Base-by-base conservation (phyloP, 2,113 vertebrate genomes). In the Notothenia rossii region DNA sequence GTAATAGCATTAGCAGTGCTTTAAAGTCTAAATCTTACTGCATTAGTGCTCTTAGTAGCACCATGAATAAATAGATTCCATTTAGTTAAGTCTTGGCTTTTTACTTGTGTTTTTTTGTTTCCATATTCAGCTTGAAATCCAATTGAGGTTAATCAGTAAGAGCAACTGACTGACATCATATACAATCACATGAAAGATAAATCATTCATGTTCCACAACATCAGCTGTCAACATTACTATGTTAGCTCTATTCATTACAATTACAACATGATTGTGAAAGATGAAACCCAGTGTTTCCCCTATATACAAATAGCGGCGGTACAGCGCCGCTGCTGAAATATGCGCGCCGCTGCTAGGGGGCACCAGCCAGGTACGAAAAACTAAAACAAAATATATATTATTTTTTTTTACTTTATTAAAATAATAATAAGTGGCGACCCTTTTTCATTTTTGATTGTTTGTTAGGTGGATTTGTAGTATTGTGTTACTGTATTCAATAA, bases 41-140 rank as follows among this genome's bases (percentile, higher is more conserved):
- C 83, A 87, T 86, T 91, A 89, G 79, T 88, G 82, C 84, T 68
- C 78, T 36, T 69, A 51, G 70, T 86, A 66, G 64, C 36, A 72
- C 33, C 56, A 55, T 62, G 14, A 83, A 88, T 71, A 77, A 67
- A 84, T 49, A 43, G 56, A 73, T 76, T 84, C 72, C 81, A 79
- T 89, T 86, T 65, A 83, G 69, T 81, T 81, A 82, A 89, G 70
- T 79, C 45, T 20, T 22, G 11, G 49, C 11, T 49, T 86, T 83
- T 77, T 77, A 56, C 70, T 75, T 82, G 72, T 76, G 40, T 64
- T 58, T 86, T 61, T 78, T 83, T 72, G 83, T 75, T 82, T 74
- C 25, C 46, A 63, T 76, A 40, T 69, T 50, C 7, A 33, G 13
- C 25, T 46, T 62, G 25, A 53, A 89, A 78, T 76, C 70, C 72